A percentile compares a stretch with the other conserved stretches of the same genome.
Evolutionary conservation across 2,113 vertebrate species (phyloP).

Genomic region (Philantomba maxwellii): DNA sequence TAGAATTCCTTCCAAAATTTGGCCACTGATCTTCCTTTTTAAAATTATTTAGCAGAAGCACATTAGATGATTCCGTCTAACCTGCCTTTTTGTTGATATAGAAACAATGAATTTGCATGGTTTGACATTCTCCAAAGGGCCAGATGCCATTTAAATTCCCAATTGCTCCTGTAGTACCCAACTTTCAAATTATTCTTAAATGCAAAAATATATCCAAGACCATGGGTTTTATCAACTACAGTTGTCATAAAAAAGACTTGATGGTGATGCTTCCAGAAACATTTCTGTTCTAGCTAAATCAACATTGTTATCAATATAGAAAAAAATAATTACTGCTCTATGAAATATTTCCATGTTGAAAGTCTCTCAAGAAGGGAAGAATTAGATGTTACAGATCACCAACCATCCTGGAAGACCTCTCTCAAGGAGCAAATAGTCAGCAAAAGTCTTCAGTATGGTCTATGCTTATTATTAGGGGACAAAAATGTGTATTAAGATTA

Average conservation of each 20-base stretch:
- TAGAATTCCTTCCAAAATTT: not conserved
- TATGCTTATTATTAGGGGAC: not conserved
- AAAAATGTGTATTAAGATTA: not conserved
- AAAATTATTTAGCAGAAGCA: not conserved
- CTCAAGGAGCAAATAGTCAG: not conserved
- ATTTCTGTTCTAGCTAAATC: not conserved
- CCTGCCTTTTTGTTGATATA: not conserved
- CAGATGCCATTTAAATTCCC: not conserved
- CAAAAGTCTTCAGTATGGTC: not conserved
- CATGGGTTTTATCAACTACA: not conserved
- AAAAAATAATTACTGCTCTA: not conserved
- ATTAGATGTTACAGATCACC: not conserved
- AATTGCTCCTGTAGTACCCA: not conserved
- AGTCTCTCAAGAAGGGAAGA: not conserved
- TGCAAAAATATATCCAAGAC: not conserved
- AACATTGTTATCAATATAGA: not conserved
- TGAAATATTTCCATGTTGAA: not conserved
- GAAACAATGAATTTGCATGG: not conserved
- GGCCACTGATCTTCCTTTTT: not conserved
- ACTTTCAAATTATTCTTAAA: not conserved
- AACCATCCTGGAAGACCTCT: not conserved
- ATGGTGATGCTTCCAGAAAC: not conserved
- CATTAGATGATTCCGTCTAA: not conserved
- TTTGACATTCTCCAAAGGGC: not conserved
- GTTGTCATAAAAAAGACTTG: not conserved